Base-by-base conservation (phyloP, 2,797 vertebrate species). In the Synaphobranchus kaupii region DNA sequence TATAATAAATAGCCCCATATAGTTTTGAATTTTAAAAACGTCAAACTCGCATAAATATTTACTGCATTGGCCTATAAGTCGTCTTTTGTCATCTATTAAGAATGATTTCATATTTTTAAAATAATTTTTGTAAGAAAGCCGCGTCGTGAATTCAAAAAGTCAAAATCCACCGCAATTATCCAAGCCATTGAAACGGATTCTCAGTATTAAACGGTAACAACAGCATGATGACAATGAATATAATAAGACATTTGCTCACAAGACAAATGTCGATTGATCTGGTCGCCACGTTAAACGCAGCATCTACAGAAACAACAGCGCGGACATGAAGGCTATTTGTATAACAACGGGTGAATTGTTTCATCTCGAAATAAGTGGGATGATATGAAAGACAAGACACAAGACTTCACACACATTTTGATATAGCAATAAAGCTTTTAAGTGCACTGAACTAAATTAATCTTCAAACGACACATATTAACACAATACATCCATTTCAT, bases 351-450 rank as follows among this genome's bases (percentile, higher is more conserved):
- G 22, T 48, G 7, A 25, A 82, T 28, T 68, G 76, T 68, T 52
- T 82, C 58, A 83, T 82, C 34, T 86, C 80, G 44, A 81, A 48
- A 48, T 68, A 48, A 28, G 0, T 86, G 44, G 17, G 17, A 68
- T 66, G 13, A 82, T 86, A 81, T 86, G 76, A 86, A 86, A 86
- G 76, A n/a, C 34, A 48, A 60, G 22, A 81, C 78, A 81, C 25
- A 80, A 86, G 78, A 28, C n/a, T 82, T 83, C 58, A 86, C 56
- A 60, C 44, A 66, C 34, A 63, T 63, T 63, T 82, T 48, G n/a
- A 86, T 63, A 86, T 80, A 60, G 25, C 25, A 50, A 52, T 20
- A 44, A 86, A 66, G 54, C 58, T 86, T 66, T 86, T n/a, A 86
- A 44, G 76, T 66, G 39, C 25, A 13, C 17, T 7, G 9, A 82